Evolutionary conservation across 2,797 vertebrate species (phyloP), one percentile per base, ranked within the genome.

Genomic region (Epinephelus malabaricus): DNA sequence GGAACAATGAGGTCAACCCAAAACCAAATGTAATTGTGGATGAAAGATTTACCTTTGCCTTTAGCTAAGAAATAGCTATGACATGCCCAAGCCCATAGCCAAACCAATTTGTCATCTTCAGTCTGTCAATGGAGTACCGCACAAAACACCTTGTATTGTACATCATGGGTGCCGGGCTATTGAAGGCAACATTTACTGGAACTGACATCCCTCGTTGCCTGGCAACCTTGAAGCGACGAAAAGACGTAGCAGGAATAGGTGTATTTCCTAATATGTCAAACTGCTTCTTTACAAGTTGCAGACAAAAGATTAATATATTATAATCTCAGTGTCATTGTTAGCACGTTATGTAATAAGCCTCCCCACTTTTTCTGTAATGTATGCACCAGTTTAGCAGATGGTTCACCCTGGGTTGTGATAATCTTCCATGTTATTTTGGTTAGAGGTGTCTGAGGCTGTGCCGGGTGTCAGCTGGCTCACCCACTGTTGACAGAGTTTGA

Each of bases 341-440:
- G 25, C 3, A 17, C 4, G 21, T 74, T 51, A 53, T 53, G 34
- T 53, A 70, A 84, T 9, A 58, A 30, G 18, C 25, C 11, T 45
- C 40, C 12, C 17, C 34, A 2, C 45, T 18, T 60, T 72, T 40
- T n/a, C 18, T 4, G 9, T 21, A 19, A 1, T 11, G 25, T 27
- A 40, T 27, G 1, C 46, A 10, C 50, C 46, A 40, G 8, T 59
- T 30, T 13, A 15, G 47, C 43, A 18, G 2, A 21, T 27, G n/a
- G 38, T 30, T 86, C 61, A 30, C 55, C 23, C 47, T 54, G 45
- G n/a, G 30, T 23, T 76, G 62, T 19, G 64, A 67, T 81, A 78
- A 79, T 86, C 73, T 23, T 18, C 15, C 19, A 1, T 19, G 53
- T 76, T 92, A 87, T 93, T 94, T 94, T 91, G 89, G 92, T 86